Evolutionary conservation across 2,888 invertebrate species (phyloP).

Genomic region (Drosophila macrospina): DNA sequence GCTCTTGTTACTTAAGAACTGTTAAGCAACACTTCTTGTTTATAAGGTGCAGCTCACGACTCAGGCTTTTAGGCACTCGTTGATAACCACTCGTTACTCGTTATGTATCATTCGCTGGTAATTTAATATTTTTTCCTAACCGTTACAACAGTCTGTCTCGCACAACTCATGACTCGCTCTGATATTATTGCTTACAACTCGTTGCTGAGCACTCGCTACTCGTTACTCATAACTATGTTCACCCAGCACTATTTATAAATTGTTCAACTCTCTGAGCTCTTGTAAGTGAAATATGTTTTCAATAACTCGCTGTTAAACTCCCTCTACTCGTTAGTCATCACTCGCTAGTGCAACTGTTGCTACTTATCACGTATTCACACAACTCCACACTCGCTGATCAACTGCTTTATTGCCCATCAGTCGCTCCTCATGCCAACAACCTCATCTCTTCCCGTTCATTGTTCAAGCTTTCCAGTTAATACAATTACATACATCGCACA

Average conservation of each 20-base stretch:
- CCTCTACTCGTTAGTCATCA: neutral
- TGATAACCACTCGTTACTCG: neutral
- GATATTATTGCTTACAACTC: neutral
- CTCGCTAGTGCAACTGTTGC: neutral
- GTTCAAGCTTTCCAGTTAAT: conserved; percentile 36
- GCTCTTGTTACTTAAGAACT: too few species aligned
- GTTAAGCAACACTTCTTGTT: too few species aligned
- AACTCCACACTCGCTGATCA: neutral
- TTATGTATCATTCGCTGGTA: too few species aligned
- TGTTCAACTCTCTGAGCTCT: too few species aligned
- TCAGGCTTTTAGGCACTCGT: too few species aligned
- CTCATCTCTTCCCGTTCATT: conserved; percentile 25
- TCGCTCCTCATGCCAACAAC: conserved; percentile 12
- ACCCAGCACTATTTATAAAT: too few species aligned
- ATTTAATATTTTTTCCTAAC: too few species aligned
- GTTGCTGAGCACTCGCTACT: neutral
- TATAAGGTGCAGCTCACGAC: too few species aligned
- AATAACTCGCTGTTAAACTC: neutral
- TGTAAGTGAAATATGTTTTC: too few species aligned
- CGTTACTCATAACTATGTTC: neutral
- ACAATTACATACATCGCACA: conserved; percentile 52
- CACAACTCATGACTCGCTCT: neutral
- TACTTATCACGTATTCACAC: too few species aligned
- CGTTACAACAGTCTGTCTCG: neutral
- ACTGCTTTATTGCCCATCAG: neutral